Percentiles rank a stretch among this genome's conserved stretches.
Evolutionary conservation across 2,113 vertebrate species (phyloP).

Genomic region (Nothoprocta pentlandii): DNA sequence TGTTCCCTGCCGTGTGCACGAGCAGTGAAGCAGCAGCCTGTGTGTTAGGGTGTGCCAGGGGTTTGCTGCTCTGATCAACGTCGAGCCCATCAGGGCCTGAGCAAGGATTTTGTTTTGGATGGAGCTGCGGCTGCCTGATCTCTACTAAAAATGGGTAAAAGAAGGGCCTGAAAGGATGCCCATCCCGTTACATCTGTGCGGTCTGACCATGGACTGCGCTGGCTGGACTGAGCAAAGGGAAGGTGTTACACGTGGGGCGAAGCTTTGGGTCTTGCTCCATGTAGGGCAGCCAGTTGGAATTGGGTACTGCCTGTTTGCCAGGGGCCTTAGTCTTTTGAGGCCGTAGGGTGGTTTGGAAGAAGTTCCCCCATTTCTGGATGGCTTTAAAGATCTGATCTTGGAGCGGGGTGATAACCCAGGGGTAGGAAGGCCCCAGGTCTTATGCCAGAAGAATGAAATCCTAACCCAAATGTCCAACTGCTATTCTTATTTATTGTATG

Average conservation of each 20-base stretch:
- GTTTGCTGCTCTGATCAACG: background rate
- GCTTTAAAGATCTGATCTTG: background rate
- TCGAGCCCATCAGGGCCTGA: fast-evolving
- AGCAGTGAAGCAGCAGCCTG: fast-evolving
- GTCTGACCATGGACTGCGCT: fast-evolving
- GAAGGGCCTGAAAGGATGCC: fast-evolving
- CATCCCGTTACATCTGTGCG: background rate
- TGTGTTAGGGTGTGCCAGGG: fast-evolving
- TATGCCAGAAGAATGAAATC: background rate
- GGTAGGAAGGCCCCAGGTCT: background rate
- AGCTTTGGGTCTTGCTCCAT: background rate
- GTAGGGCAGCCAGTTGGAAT: background rate
- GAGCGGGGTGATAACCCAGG: background rate
- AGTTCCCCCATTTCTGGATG: background rate
- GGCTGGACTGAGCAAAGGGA: fast-evolving
- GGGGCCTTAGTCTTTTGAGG: background rate
- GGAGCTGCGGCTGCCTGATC: fast-evolving
- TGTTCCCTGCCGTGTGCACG: background rate
- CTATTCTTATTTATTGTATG: background rate
- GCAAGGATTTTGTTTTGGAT: background rate
- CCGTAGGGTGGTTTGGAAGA: background rate
- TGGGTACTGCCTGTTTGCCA: background rate
- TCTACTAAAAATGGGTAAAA: background rate
- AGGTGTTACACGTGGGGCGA: background rate
- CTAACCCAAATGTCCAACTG: background rate